Evolutionary conservation across 2,797 vertebrate species (phyloP).

Genomic region (Xiphorhynchus erythropygius): DNA sequence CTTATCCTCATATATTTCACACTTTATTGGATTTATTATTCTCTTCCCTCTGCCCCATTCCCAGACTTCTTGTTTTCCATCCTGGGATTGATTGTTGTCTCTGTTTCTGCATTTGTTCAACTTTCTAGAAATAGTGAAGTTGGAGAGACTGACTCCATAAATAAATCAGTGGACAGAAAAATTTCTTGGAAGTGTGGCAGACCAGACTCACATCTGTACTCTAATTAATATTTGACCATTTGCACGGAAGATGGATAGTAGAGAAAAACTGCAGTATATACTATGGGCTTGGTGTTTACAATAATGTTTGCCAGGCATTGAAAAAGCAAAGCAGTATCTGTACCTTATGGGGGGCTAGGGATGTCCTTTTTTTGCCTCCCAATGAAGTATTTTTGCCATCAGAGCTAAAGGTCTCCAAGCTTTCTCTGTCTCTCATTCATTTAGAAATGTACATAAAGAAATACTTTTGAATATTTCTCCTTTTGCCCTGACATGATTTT

Average conservation of each 20-base stretch:
- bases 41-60: not conserved
- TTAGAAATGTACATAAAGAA: not conserved
- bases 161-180: not conserved
- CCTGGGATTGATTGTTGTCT: not conserved
- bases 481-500: not conserved
- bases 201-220: not conserved
- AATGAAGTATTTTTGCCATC: not conserved
- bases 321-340: not conserved
- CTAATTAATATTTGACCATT: not conserved
- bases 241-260: not conserved
- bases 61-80: not conserved
- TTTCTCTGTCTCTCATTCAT: not conserved
- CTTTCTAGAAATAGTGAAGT: not conserved
- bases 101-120: not conserved
- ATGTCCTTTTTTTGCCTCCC: not conserved
- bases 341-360: not conserved
- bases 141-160: not conserved
- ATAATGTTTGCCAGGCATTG: not conserved
- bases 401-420: not conserved
- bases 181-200: not conserved
- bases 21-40: not conserved
- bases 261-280: not conserved
- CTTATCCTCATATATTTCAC: not conserved
- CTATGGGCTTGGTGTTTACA: not conserved
- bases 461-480: not conserved